Evolutionary conservation across 2,797 vertebrate species (phyloP), one percentile per base, ranked within the genome.

Genomic region (Lutjanus campechanus): DNA sequence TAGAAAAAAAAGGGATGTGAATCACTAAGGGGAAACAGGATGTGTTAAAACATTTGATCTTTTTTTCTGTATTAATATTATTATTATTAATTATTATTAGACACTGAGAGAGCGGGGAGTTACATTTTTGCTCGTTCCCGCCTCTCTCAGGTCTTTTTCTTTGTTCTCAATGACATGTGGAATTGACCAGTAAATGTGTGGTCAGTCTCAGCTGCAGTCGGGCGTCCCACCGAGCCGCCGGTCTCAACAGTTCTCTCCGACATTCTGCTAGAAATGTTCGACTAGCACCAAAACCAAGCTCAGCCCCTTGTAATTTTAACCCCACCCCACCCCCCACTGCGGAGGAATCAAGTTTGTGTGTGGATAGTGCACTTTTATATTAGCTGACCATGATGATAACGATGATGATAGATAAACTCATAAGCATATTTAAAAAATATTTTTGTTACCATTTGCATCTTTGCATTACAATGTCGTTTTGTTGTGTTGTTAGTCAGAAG

Each of bases 311-410:
- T 88, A 79, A 85, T 88, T 81, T 74, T 69, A 69, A 51, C 66
- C 40, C 44, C 44, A n/a, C n/a, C 8, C 41, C 41, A 3, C 41
- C 44, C 44, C 44, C 11, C 44, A 76, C 66, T 41, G 77, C 67
- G 71, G 90, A 91, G 91, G 91, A 90, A 86, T 92, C 86, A 84
- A 90, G 89, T 92, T 91, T 90, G 91, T 93, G 88, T 93, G 93
- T 95, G 92, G 93, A 92, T 94, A 92, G 94, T 94, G 94, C 95
- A 96, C 95, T 96, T 96, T 96, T 94, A 88, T 95, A 93, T 93
- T 91, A 92, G 91, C 92, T 93, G 94, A 94, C 73, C 86, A 91
- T 85, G 89, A 91, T 22, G 81, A 89, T 87, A 89, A 91, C 17
- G 69, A 88, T 85, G 83, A 88, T 76, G 81, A 91, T 87, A 92